These are phyloP conservation scores for Emmelina monodactyla DNA, from an alignment of 2,888 invertebrate genomes.

Conservation along the genomic window DNA sequence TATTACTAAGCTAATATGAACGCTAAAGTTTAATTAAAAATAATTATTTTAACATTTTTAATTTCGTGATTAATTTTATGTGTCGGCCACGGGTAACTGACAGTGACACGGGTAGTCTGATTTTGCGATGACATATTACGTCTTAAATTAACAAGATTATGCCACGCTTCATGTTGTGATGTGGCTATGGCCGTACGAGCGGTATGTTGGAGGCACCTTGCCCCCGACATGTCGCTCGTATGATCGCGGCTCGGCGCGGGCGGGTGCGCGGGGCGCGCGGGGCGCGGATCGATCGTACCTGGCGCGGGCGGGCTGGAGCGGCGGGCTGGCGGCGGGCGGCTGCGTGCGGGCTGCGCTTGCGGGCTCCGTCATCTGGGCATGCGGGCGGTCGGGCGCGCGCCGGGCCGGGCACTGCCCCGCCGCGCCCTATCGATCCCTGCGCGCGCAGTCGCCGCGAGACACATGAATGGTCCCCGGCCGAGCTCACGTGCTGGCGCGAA, in stretches of 20 bases:
- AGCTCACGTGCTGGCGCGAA: slow-evolving; percentile 59
- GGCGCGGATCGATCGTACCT: slow-evolving; percentile 49
- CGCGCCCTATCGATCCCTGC: slow-evolving; percentile 27
- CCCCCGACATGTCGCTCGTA: too few species aligned
- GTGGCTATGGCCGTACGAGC: too few species aligned
- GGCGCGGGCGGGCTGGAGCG: slow-evolving; percentile 39
- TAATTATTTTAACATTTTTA: not conserved
- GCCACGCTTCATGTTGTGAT: too few species aligned
- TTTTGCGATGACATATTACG: too few species aligned
- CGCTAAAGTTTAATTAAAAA: not conserved
- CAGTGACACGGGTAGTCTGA: too few species aligned
- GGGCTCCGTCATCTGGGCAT: slow-evolving; percentile 65
- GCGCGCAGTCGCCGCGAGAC: slow-evolving; percentile 36
- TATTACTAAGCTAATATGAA: not conserved
- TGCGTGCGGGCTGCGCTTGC: slow-evolving; percentile 27
- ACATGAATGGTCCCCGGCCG: slow-evolving; percentile 55
- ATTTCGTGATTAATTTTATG: not conserved
- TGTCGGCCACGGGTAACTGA: not conserved
- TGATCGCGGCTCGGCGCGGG: slow-evolving; percentile 16
- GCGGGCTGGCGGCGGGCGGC: slow-evolving; percentile 29
- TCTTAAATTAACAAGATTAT: too few species aligned
- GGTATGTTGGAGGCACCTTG: too few species aligned
- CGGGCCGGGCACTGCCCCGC: slow-evolving; percentile 51
- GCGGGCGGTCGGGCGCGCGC: slow-evolving; percentile 46
- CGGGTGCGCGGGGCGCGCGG: slow-evolving; percentile 29